phyloP scores from a whole-genome alignment of 1,140 invertebrate species.

The Geopemphigus sp. region DNA sequence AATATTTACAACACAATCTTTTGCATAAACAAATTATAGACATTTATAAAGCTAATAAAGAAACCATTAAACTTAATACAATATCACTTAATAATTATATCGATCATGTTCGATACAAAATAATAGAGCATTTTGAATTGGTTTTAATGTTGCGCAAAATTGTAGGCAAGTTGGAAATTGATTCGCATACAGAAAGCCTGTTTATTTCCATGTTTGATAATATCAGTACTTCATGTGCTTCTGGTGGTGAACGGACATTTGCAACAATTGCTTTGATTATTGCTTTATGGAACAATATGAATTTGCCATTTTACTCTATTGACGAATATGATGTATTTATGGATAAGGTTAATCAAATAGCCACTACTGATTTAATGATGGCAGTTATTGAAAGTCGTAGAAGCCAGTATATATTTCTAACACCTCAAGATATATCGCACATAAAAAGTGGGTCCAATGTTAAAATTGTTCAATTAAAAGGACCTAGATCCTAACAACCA shows the following conservation, averaged over 20 bases:
- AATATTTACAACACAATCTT: neutral
- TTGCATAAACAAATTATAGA: constrained; percentile 17
- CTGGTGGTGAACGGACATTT: constrained; percentile 93
- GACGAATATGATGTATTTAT: constrained; percentile 99
- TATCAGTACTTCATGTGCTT: constrained; percentile 62
- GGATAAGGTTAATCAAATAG: constrained; percentile 57
- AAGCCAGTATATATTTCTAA: constrained; percentile 74
- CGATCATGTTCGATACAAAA: neutral
- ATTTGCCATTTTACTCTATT: constrained; percentile 90
- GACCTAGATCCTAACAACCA: constrained; percentile 23
- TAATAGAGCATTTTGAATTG: constrained; percentile 9
- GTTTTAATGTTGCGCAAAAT: constrained; percentile 3
- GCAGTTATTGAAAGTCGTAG: constrained; percentile 62
- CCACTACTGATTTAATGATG: constrained; percentile 57
- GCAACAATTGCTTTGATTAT: constrained; percentile 92
- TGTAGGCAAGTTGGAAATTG: constrained; percentile 1
- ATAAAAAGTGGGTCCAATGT: constrained; percentile 55
- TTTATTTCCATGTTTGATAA: constrained; percentile 57
- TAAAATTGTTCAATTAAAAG: constrained; percentile 42
- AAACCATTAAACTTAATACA: neutral
- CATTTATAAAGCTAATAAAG: neutral
- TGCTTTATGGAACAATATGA: constrained; percentile 86
- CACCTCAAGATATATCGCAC: constrained; percentile 65
- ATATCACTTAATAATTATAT: neutral
- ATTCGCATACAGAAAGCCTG: neutral